These are phyloP conservation scores for Meriones psammophilus DNA, from an alignment of 2,797 vertebrate species.

Conservation along the genomic window DNA sequence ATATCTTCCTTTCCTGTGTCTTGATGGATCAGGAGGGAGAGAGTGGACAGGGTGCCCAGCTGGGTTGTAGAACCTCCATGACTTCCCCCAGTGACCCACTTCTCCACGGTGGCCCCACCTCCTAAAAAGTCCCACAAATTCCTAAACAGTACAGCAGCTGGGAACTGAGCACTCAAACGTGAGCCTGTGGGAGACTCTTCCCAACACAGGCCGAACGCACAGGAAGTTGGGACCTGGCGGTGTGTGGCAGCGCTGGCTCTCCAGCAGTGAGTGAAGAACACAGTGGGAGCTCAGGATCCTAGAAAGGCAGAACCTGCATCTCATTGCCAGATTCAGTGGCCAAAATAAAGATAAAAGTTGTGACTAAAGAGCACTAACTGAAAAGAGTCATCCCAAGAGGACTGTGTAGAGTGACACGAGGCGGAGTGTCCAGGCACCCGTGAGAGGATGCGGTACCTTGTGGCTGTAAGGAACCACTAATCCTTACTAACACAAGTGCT, in stretches of 20 bases:
- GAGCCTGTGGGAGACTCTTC: neutral
- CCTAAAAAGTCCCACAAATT: neutral
- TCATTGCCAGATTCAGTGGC: neutral
- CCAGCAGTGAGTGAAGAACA: neutral
- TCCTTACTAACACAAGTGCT: neutral
- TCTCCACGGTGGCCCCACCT: neutral
- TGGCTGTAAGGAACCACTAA: neutral
- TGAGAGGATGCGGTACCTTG: neutral
- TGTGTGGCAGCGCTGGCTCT: neutral
- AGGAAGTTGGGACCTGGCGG: neutral
- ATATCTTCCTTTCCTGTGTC: no score
- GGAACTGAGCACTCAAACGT: neutral
- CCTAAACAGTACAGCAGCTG: neutral
- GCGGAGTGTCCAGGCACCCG: neutral
- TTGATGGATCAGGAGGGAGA: neutral
- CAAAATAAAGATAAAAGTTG: slow-evolving; percentile 9
- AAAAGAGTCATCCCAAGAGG: neutral
- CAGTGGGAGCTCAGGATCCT: neutral
- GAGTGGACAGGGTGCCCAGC: neutral
- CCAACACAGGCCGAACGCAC: neutral
- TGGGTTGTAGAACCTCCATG: neutral
- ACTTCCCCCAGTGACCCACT: neutral
- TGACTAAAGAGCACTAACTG: neutral
- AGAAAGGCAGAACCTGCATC: neutral
- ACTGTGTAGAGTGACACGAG: neutral